Evolutionary conservation across 2,113 vertebrate species (phyloP), one percentile per base, ranked within the genome.

Genomic region (Bufo bufo): DNA sequence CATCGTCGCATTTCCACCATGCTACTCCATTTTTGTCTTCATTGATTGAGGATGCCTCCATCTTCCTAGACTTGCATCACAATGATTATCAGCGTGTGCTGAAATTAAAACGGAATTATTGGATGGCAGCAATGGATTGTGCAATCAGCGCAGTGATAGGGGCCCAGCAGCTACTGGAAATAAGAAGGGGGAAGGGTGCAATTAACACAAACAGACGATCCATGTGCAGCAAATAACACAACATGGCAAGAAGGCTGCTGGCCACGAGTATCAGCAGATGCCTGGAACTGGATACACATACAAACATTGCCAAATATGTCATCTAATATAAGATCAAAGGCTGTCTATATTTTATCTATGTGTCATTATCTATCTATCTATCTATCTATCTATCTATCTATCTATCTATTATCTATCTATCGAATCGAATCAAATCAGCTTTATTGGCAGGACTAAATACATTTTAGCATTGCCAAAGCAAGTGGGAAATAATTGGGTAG

Each of bases 171-270:
- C 1, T 17, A 43, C 43, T 52, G 74, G 74, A n/a, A 52, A n/a
- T 9, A 77, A 45, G 3, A 20, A 77, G 0, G 74, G 9, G 8
- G 52, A 49, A 52, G 74, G 74, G 74, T 77, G 11, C 52, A 77
- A 77, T 77, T 77, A 77, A 19, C 49, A 52, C 74, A 77, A 52
- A 77, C 74, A 77, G 6, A 77, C 17, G 47, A 4, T 49, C 74
- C 45, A n/a, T 77, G 74, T 19, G 47, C 45, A 9, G 47, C 20
- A 52, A 52, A 77, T 77, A 77, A 77, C 74, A 77, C 74, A 77
- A 47, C 74, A 11, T 19, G 74, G 74, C 5, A 4, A 1, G 47
- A 77, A 50, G 47, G 74, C 20, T 19, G 13, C 0, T 2, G 1
- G 74, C 74, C 74, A 77, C 52, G 45, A 50, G 7, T 6, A 45